phyloP scores from a whole-genome alignment of 2,888 invertebrate genomes.

The Pinctada fucata region DNA sequence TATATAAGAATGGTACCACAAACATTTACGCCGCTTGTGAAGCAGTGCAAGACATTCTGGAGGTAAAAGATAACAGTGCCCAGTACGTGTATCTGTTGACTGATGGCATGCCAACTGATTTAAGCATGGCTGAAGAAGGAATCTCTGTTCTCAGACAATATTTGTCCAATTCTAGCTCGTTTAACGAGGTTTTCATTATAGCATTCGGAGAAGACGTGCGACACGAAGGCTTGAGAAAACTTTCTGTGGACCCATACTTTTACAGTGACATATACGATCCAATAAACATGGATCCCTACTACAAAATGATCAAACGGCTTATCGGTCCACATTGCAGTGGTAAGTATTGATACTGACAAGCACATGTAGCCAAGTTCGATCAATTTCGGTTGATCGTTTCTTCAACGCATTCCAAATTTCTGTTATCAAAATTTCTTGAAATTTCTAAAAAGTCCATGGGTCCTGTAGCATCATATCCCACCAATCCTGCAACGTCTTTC shows the following conservation, averaged over 20 bases:
- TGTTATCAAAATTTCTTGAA: too few species aligned
- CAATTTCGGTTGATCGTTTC: too few species aligned
- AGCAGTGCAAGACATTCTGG: not conserved
- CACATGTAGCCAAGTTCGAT: too few species aligned
- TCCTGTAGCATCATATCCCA: too few species aligned
- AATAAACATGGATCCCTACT: conserved; percentile 3
- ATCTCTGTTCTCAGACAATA: not conserved
- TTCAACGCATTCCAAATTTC: too few species aligned
- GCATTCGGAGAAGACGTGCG: conserved; percentile 20
- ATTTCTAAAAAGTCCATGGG: too few species aligned
- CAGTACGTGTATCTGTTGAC: conserved; percentile 20
- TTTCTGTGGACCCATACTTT: conserved; percentile 5
- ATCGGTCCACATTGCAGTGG: conserved; percentile 7
- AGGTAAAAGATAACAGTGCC: not conserved
- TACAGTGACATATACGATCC: conserved; percentile 5
- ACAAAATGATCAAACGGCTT: not conserved
- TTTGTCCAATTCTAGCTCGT: conserved; percentile 2
- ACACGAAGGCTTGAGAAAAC: conserved; percentile 8
- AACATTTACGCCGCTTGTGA: conserved; percentile 15
- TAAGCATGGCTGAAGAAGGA: conserved; percentile 4
- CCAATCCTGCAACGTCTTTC: too few species aligned
- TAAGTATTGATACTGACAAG: not conserved
- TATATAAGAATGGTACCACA: conserved; percentile 22
- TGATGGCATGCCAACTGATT: conserved; percentile 21
- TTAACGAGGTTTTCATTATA: conserved; percentile 8